These are phyloP conservation scores for Sardinella longiceps DNA, from an alignment of 2,797 vertebrate species.

Conservation along the genomic window DNA sequence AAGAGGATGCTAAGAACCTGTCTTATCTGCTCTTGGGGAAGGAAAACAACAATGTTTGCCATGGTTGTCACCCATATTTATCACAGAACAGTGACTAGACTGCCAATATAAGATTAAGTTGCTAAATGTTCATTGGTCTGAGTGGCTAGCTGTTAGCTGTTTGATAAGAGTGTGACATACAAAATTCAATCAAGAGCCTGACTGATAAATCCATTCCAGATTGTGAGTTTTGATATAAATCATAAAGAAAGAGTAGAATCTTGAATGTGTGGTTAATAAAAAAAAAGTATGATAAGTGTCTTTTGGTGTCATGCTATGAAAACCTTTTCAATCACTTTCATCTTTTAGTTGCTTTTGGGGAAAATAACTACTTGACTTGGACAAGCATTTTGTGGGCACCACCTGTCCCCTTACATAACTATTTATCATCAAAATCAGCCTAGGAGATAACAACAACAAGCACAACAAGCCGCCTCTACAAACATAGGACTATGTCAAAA, in stretches of 20 bases:
- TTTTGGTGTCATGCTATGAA: too few species aligned
- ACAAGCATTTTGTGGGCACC: too few species aligned
- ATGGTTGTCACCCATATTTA: slow-evolving; percentile 42
- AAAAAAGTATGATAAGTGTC: too few species aligned
- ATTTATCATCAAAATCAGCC: background rate
- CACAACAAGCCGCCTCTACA: background rate
- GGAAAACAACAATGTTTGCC: slow-evolving; percentile 41
- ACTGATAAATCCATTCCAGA: background rate
- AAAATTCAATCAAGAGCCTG: background rate
- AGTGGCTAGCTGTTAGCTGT: background rate
- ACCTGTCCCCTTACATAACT: background rate
- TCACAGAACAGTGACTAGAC: slow-evolving; percentile 48
- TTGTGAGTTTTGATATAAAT: background rate
- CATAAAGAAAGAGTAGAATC: background rate
- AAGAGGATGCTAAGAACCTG: slow-evolving; percentile 42
- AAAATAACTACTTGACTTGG: too few species aligned
- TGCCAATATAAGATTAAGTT: slow-evolving; percentile 58
- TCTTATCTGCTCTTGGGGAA: slow-evolving; percentile 49
- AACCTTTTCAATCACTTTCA: background rate
- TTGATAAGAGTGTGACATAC: background rate
- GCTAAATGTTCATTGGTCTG: background rate
- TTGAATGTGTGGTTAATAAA: too few species aligned
- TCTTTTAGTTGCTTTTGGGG: too few species aligned
- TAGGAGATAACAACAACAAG: background rate
- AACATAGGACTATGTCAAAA: background rate